phyloP scores from a whole-genome alignment of 2,888 invertebrate species.

The Polymixis flavicincta region DNA sequence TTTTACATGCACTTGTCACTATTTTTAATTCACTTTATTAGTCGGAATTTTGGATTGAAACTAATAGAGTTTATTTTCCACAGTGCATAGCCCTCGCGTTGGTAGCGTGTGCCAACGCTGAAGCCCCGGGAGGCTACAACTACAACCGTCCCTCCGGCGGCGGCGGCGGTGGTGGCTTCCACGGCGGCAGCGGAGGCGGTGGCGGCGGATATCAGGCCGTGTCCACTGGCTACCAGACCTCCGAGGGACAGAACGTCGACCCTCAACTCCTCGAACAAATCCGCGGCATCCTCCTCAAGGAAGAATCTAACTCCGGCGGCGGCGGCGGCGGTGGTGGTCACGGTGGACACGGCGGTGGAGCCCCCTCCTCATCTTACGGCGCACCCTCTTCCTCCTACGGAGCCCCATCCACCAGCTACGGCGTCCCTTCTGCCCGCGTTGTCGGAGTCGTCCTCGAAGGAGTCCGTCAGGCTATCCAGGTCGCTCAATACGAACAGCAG shows the following conservation, averaged over 20 bases:
- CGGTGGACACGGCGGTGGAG: constrained; percentile 90
- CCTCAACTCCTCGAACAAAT: constrained; percentile 95
- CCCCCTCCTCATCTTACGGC: constrained; percentile 92
- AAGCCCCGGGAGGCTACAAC: constrained; percentile 94
- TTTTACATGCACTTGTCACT: constrained; percentile 52
- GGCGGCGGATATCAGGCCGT: constrained; percentile 94
- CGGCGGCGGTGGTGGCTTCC: constrained; percentile 82
- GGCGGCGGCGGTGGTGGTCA: constrained; percentile 80
- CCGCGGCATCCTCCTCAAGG: constrained; percentile 95
- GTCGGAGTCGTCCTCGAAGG: constrained; percentile 96
- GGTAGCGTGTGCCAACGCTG: constrained; percentile 94
- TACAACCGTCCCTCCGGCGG: constrained; percentile 93
- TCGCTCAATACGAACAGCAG: constrained; percentile 95
- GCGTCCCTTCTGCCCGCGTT: constrained; percentile 90
- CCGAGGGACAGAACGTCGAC: constrained; percentile 96
- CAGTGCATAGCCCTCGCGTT: constrained; percentile 96
- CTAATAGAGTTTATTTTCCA: constrained; percentile 72
- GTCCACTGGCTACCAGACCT: constrained; percentile 94
- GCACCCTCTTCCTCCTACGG: constrained; percentile 92
- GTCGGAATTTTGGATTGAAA: not conserved
- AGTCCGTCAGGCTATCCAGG: constrained; percentile 96
- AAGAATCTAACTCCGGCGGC: constrained; percentile 92
- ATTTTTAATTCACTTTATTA: not conserved
- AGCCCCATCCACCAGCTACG: constrained; percentile 90
- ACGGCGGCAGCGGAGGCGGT: constrained; percentile 87